Base-by-base conservation (phyloP, 2,797 vertebrate species). In the Gymnopithys bicolor region DNA sequence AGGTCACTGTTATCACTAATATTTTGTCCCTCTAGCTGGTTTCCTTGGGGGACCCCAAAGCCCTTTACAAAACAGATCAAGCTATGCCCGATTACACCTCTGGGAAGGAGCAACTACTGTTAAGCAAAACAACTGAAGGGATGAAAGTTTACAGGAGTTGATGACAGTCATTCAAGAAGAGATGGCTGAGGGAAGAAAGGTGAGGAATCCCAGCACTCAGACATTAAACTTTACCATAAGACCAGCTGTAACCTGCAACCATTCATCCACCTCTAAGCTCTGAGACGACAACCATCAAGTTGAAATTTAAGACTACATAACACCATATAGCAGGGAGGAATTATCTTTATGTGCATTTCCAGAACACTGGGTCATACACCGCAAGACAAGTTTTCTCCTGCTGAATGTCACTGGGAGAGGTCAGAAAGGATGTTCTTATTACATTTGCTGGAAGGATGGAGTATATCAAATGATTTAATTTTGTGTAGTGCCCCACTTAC, bases 381-480 rank as follows among this genome's bases (percentile, higher is more conserved):
- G 0, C 0, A 5, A 82, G 74, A 89, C 39, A 46, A 51, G 63
- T 56, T 91, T 89, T 46, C 77, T 87, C 37, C 85, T 83, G 49
- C 68, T 77, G 56, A 70, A 84, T 94, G 94, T 87, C 95, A 87
- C 87, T 28, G 66, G 39, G 73, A 94, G 86, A 87, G 77, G 41
- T 91, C 77, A 32, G 77, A 82, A 88, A 81, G 92, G 66, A 94
- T 87, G 80, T 84, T 93, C 71, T 94, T 59, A 89, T 69, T 96
- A 95, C 80, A 85, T 93, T 79, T 69, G 89, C 94, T 90, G 84
- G 79, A 77, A 66, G 68, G 77, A 96, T 83, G 73, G 75, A 79
- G 73, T 35, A 74, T 92, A 96, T 96, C 89, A 80, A 94, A 94
- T 92, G 59, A 89, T 92, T 96, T 93, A 75, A 91, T 96, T 94